These are phyloP conservation scores for Coreius guichenoti DNA, from an alignment of 2,797 vertebrate genomes.

Conservation along the genomic window DNA sequence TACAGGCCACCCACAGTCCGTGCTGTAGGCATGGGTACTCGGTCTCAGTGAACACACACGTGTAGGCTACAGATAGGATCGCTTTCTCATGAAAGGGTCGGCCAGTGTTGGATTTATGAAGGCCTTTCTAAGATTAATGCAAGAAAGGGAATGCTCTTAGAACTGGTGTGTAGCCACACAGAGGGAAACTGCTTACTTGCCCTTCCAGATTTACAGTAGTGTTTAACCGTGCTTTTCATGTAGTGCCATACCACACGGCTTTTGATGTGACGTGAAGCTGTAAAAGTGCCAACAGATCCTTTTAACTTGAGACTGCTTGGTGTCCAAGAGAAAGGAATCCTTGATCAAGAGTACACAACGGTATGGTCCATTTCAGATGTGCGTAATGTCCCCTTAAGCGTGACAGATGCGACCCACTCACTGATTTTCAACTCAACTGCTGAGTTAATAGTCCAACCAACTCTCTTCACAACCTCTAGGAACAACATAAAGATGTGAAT, in stretches of 20 bases:
- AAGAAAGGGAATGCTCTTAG: slow-evolving; percentile 23
- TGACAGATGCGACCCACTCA: not conserved
- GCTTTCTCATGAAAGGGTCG: slow-evolving; percentile 44
- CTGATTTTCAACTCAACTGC: not conserved
- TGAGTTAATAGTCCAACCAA: not conserved
- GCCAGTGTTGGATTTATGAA: slow-evolving; percentile 25
- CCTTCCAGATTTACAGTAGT: slow-evolving; percentile 32
- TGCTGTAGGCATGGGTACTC: slow-evolving; percentile 43
- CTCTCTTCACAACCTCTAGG: not conserved
- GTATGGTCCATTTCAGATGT: not conserved
- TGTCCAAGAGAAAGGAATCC: slow-evolving; percentile 42
- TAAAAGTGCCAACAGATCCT: slow-evolving; percentile 52
- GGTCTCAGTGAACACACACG: slow-evolving; percentile 34
- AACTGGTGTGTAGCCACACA: slow-evolving; percentile 4
- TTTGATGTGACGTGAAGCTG: slow-evolving; percentile 50
- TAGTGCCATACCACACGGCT: slow-evolving; percentile 49
- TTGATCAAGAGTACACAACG: slow-evolving; percentile 26
- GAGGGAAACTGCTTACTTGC: not conserved
- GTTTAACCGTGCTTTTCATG: slow-evolving; percentile 33
- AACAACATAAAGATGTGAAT: not conserved
- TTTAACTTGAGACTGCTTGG: slow-evolving; percentile 51
- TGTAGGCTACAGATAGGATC: slow-evolving; percentile 22
- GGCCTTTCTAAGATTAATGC: slow-evolving; percentile 42
- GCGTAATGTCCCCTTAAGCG: slow-evolving; percentile 1
- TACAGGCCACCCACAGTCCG: slow-evolving; percentile 61